These are phyloP conservation scores for Macquaria ambigua DNA, from an alignment of 2,113 vertebrate genomes.

Conservation along the genomic window DNA sequence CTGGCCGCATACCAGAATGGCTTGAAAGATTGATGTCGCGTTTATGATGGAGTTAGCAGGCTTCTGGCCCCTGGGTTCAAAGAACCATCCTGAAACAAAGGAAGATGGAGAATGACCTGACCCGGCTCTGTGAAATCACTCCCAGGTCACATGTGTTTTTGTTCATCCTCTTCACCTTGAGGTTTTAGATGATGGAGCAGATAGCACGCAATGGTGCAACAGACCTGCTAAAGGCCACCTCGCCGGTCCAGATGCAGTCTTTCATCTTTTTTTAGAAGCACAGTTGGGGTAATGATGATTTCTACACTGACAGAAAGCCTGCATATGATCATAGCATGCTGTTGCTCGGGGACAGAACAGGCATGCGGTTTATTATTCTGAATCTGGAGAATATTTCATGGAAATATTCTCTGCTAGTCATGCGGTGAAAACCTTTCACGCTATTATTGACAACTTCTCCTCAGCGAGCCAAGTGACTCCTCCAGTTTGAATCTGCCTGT, in stretches of 20 bases:
- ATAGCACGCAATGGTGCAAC: conserved; percentile 70
- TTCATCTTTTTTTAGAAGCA: conserved; percentile 76
- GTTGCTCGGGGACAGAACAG: conserved; percentile 65
- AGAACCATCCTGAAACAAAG: conserved; percentile 67
- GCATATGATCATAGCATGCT: conserved; percentile 67
- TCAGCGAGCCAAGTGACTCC: conserved; percentile 55
- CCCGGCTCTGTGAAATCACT: conserved; percentile 78
- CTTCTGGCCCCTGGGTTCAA: conserved; percentile 71
- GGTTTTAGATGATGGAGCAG: conserved; percentile 72
- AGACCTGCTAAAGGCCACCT: conserved; percentile 72
- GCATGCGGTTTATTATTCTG: conserved; percentile 65
- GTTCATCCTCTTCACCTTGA: conserved; percentile 77
- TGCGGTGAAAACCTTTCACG: conserved; percentile 66
- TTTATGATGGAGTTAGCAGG: conserved; percentile 75
- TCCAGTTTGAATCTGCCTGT: conserved; percentile 38
- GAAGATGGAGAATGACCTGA: conserved; percentile 73
- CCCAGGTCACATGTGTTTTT: conserved; percentile 82
- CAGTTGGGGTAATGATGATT: conserved; percentile 73
- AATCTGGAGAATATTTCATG: conserved; percentile 78
- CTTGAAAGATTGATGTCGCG: conserved; percentile 77
- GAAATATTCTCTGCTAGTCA: conserved; percentile 66
- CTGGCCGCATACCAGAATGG: conserved; percentile 58
- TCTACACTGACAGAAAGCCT: conserved; percentile 73
- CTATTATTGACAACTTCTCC: conserved; percentile 74
- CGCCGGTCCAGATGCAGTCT: conserved; percentile 70